Evolutionary conservation across 2,113 vertebrate species (phyloP), one percentile per base, ranked within the genome.

Genomic region (Tinamus guttatus): DNA sequence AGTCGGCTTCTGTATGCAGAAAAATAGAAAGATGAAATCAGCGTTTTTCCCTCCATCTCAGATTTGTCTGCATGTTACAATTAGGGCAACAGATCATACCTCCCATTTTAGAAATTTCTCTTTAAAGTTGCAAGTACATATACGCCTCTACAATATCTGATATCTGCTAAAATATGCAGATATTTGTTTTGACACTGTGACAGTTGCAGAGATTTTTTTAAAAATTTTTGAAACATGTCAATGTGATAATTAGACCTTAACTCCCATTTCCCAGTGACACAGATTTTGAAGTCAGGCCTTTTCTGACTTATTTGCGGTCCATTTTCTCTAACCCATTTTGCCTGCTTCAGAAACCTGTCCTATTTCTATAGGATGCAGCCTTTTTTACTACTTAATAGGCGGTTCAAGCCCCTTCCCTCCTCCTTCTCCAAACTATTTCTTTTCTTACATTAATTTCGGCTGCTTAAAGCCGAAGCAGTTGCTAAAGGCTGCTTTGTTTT

Each of bases 131-230:
- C 60, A 94, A 93, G 91, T 82, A 81, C 47, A 24, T 76, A 56
- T 58, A 87, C 0, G 63, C 71, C 51, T 94, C 78, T 96, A 43
- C 92, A 92, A 49, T 90, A 85, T 73, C 75, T 95, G 92, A 95
- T 81, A 95, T 92, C 80, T 97, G 91, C 81, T 97, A 27, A 25
- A 85, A 85, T 49, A 90, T 88, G 90, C 36, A 97, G 97, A 88
- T 96, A 93, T 75, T 97, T 97, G 88, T 98, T 98, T 97, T 65
- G 64, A 97, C 96, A 93, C 58, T 38, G 22, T 94, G 92, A 95
- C 41, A 81, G 85, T 84, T 94, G 77, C 74, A 93, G 90, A 93
- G 78, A 84, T 81, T 38, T 49, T 65, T 81, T 92, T 92, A 83
- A 64, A 18, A 67, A 52, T 58, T 85, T 95, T 91, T 90, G 24